Base-by-base conservation (phyloP, 2,113 vertebrate genomes). In the Notarius lentiginosus region DNA sequence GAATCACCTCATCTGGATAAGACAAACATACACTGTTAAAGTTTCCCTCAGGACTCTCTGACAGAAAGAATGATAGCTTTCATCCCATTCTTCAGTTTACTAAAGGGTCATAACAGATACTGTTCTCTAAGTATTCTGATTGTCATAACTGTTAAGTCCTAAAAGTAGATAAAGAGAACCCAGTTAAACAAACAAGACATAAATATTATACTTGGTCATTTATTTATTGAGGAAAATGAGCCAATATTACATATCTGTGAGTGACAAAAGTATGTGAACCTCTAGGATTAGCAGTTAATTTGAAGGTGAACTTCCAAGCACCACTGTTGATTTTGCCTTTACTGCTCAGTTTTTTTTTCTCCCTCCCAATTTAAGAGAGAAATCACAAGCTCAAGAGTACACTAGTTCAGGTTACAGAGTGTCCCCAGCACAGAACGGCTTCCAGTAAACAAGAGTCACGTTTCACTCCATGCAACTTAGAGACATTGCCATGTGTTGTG, bases 381-480 rank as follows among this genome's bases (percentile, higher is more conserved):
- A 80, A 60, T 80, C 15, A 10, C 30, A n/a, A 72, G 60, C 55
- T 24, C 58, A 87, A 66, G 1, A 34, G 79, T 60, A 9, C 17
- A 10, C 4, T 8, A 34, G 75, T 14, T 86, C 60, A 72, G 24
- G 72, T 89, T 72, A 68, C 88, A 90, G 79, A 75, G 79, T 73
- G 70, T 17, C 22, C 79, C 75, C 49, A 49, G 47, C 22, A 56
- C 20, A 63, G 55, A 56, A 85, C 27, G 51, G 84, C 65, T 58
- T 90, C 88, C 83, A 80, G 70, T 87, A 87, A 87, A 88, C 79
- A 87, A 79, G 87, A 30, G 76, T 88, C 80, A 58, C 7, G 60
- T 83, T 89, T 79, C 85, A 86, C 27, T 9, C 22, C 34, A 61
- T 61, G 68, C n/a, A 63, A 83, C 77, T 87, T 41, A 34, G 79